phyloP scores from a whole-genome alignment of 2,797 vertebrate species.

The Sardinella longiceps region DNA sequence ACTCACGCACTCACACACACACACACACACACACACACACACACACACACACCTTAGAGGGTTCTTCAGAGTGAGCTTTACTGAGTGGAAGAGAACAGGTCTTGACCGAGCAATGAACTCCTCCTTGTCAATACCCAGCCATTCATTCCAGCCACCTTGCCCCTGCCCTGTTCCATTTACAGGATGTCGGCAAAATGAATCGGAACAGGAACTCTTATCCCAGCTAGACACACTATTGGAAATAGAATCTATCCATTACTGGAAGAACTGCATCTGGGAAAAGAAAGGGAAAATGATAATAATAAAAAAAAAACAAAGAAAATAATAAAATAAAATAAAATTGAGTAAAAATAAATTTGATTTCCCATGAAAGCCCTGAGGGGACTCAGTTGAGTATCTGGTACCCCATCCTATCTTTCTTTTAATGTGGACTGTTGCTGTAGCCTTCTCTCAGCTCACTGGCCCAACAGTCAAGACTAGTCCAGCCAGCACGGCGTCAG shows the following conservation, averaged over 20 bases:
- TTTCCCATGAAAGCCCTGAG: background rate
- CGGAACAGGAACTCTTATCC: background rate
- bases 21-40: background rate
- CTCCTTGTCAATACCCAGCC: background rate
- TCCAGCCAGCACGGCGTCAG: background rate
- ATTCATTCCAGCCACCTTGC: background rate
- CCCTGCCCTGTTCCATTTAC: slow-evolving; percentile 15
- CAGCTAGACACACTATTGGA: background rate
- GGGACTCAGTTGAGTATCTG: background rate
- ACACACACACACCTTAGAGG: background rate
- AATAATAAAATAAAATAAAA: background rate
- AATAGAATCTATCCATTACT: slow-evolving; percentile 12
- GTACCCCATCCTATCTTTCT: background rate
- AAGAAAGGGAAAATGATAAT: background rate
- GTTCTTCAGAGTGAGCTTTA: background rate
- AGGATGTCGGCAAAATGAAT: background rate
- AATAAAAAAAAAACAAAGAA: background rate
- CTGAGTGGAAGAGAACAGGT: background rate
- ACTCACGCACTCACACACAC: background rate
- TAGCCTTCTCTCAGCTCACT: background rate
- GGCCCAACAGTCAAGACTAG: background rate
- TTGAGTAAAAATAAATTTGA: background rate
- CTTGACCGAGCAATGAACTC: background rate
- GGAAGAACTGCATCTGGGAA: background rate
- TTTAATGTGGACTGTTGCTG: background rate